Conservation (phyloP, 2,113 vertebrate species). For the Vulpes vulpes region DNA sequence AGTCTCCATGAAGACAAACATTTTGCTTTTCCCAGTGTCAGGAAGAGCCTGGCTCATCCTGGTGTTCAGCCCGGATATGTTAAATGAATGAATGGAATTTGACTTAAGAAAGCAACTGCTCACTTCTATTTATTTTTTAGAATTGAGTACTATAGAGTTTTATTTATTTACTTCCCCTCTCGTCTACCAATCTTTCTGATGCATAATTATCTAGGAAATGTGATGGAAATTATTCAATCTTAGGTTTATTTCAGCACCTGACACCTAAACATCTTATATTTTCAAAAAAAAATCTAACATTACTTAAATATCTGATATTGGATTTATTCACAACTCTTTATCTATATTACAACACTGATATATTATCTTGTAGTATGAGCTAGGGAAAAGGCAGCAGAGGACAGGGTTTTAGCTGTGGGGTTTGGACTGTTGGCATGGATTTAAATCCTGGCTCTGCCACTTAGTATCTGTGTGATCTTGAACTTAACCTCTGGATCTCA, state of each 20-base stretch:
- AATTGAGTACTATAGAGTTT: not conserved
- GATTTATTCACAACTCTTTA: constrained; percentile 6
- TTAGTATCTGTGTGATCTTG: not conserved
- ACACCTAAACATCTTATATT: not conserved
- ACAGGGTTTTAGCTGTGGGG: not conserved
- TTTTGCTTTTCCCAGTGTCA: not conserved
- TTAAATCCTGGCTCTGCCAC: not conserved
- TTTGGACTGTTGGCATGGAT: not conserved
- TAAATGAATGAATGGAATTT: constrained; percentile 53
- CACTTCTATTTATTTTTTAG: not conserved
- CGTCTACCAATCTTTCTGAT: not conserved
- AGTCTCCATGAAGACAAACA: not conserved
- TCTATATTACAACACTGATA: not conserved
- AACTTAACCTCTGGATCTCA: not conserved
- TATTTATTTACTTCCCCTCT: not conserved
- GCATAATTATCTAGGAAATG: not conserved
- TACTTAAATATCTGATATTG: not conserved
- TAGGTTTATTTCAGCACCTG: constrained; percentile 25
- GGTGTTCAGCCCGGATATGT: not conserved
- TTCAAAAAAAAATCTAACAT: not conserved
- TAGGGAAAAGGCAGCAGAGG: not conserved
- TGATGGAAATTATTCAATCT: not conserved
- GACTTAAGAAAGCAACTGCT: constrained; percentile 14
- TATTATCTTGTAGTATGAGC: not conserved
- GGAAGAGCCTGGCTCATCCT: not conserved